Percentiles rank a stretch among this genome's conserved stretches.
Conservation (phyloP, 2,888 invertebrate genomes). For the Eupeodes luniger region DNA sequence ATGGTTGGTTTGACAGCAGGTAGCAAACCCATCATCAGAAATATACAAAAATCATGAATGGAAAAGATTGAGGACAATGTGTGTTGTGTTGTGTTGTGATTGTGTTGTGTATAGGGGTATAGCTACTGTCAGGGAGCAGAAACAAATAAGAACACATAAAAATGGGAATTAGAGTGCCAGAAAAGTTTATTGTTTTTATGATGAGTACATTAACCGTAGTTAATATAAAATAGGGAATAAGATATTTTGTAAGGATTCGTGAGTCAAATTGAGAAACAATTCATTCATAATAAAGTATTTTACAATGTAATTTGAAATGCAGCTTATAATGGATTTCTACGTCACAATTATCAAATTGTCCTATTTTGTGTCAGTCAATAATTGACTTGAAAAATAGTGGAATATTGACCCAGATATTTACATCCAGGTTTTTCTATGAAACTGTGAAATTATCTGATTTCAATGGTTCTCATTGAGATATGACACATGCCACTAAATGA, state of each 20-base stretch:
- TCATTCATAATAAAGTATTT: neutral
- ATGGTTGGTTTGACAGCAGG: neutral
- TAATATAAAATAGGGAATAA: neutral
- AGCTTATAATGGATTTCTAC: neutral
- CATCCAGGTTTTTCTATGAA: too few species aligned
- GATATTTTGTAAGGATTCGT: too few species aligned
- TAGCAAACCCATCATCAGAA: neutral
- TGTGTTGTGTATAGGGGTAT: too few species aligned
- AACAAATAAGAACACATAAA: neutral
- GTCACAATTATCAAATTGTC: too few species aligned
- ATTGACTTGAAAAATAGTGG: too few species aligned
- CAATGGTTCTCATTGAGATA: too few species aligned
- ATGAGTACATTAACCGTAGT: slow-evolving; percentile 7
- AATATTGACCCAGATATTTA: too few species aligned
- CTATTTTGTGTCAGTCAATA: too few species aligned
- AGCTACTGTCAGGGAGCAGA: neutral
- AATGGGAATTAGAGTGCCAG: slow-evolving; percentile 10
- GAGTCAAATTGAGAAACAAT: too few species aligned
- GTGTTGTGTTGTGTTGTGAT: too few species aligned
- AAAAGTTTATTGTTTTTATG: neutral
- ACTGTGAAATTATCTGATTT: too few species aligned
- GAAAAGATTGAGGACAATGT: slow-evolving; percentile 28
- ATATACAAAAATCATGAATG: slow-evolving; percentile 33
- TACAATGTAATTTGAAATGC: neutral
- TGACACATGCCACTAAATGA: too few species aligned